phyloP scores from a whole-genome alignment of 2,113 vertebrate genomes.

The Cichladusa arquata region DNA sequence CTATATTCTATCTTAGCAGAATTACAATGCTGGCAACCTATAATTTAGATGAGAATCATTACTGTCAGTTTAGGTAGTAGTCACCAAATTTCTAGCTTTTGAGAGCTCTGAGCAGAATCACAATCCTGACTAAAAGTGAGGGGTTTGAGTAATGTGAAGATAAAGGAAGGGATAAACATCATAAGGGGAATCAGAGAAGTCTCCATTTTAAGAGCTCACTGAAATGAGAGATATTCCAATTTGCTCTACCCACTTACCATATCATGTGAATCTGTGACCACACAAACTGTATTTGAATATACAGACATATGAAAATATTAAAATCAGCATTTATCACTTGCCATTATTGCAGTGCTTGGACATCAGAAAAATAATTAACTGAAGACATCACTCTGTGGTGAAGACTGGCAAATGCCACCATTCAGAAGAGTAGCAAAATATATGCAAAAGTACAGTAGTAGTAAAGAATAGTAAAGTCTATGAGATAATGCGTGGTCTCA shows the following conservation, averaged over 20 bases:
- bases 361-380: background rate
- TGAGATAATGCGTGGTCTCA: background rate
- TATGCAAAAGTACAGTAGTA: background rate
- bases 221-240: background rate
- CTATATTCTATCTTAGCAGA: background rate
- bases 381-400: background rate
- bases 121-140: background rate
- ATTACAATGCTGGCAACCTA: background rate
- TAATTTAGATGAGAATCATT: background rate
- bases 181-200: background rate
- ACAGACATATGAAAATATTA: background rate
- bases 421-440: background rate
- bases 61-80: background rate
- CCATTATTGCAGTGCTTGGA: background rate
- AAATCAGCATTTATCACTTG: background rate
- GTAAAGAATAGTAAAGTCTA: background rate
- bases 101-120: background rate
- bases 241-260: fast-evolving
- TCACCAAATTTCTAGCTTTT: background rate
- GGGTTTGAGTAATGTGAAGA: background rate
- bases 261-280: background rate
- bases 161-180: background rate
- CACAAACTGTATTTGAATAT: background rate
- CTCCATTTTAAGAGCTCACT: background rate
- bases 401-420: background rate